Evolutionary conservation across 2,113 vertebrate genomes (phyloP).

Genomic region (Notarius lentiginosus): DNA sequence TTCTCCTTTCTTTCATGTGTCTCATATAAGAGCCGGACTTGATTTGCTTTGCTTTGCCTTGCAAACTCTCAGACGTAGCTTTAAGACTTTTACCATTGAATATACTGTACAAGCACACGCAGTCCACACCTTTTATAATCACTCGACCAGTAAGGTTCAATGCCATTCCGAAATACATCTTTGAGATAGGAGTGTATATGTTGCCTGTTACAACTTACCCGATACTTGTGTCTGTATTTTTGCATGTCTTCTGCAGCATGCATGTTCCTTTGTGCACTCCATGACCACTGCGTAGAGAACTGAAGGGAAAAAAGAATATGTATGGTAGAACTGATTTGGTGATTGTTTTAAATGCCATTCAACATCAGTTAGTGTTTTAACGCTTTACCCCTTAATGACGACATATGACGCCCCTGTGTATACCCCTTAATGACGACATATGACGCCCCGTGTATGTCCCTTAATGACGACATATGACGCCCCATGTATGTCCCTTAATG

Average conservation of each 20-base stretch:
- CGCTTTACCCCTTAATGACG: too few species aligned
- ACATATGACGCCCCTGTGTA: too few species aligned
- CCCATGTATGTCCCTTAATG: too few species aligned
- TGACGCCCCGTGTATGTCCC: too few species aligned
- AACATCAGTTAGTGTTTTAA: neutral
- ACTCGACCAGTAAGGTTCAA: neutral
- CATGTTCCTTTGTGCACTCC: slow-evolving; percentile 66
- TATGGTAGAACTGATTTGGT: neutral
- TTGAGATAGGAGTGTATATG: neutral
- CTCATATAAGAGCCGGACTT: neutral
- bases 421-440: too few species aligned
- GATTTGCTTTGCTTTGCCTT: neutral
- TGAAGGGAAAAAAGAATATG: neutral
- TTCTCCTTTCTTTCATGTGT: neutral
- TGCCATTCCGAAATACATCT: neutral
- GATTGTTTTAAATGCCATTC: neutral
- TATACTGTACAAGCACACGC: neutral
- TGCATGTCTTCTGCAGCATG: slow-evolving; percentile 79
- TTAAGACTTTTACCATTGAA: neutral
- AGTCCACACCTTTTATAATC: neutral
- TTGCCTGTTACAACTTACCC: slow-evolving; percentile 65
- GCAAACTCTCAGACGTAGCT: neutral
- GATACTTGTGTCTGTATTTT: slow-evolving; percentile 79
- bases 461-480: too few species aligned
- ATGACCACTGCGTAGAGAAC: neutral